Evolutionary conservation across 2,888 invertebrate species (phyloP).

Genomic region (Philereme vetulata): DNA sequence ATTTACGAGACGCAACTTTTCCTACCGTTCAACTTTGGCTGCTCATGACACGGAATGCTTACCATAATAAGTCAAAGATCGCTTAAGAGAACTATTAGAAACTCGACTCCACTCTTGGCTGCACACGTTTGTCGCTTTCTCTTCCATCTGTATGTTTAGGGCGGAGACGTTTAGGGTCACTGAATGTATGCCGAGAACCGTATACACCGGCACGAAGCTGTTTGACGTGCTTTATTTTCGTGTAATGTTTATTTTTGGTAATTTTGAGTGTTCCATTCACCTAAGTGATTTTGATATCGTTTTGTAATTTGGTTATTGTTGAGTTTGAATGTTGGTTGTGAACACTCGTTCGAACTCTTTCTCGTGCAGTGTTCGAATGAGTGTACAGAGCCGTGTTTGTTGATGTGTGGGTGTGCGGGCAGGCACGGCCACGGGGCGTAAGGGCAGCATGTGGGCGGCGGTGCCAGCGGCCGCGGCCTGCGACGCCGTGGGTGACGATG

Average conservation of each 20-base stretch:
- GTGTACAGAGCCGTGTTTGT: not conserved
- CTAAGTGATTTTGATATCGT: slow-evolving; percentile 71
- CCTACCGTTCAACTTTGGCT: slow-evolving; percentile 69
- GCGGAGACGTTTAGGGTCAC: slow-evolving; percentile 63
- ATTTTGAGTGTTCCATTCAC: slow-evolving; percentile 71
- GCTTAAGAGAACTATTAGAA: slow-evolving; percentile 81
- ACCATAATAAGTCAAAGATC: slow-evolving; percentile 71
- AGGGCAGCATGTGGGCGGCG: slow-evolving; percentile 83
- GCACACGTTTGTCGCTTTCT: slow-evolving; percentile 80
- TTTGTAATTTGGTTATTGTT: slow-evolving; percentile 58
- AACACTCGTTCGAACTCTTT: slow-evolving; percentile 9
- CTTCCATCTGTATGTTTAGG: slow-evolving; percentile 82
- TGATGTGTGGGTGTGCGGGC: slow-evolving; percentile 39
- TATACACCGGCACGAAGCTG: slow-evolving; percentile 81
- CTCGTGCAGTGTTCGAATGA: slow-evolving; percentile 15
- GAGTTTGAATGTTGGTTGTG: slow-evolving; percentile 39
- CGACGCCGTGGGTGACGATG: slow-evolving; percentile 64
- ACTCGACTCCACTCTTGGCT: slow-evolving; percentile 82
- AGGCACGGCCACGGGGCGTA: slow-evolving; percentile 82
- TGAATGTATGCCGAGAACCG: slow-evolving; percentile 67
- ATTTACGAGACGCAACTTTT: slow-evolving; percentile 62
- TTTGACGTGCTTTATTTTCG: slow-evolving; percentile 81
- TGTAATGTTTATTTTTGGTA: slow-evolving; percentile 74
- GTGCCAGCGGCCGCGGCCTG: slow-evolving; percentile 74
- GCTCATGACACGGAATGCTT: slow-evolving; percentile 82